Evolutionary conservation across 2,113 vertebrate species (phyloP).

Genomic region (Amphiprion ocellaris): DNA sequence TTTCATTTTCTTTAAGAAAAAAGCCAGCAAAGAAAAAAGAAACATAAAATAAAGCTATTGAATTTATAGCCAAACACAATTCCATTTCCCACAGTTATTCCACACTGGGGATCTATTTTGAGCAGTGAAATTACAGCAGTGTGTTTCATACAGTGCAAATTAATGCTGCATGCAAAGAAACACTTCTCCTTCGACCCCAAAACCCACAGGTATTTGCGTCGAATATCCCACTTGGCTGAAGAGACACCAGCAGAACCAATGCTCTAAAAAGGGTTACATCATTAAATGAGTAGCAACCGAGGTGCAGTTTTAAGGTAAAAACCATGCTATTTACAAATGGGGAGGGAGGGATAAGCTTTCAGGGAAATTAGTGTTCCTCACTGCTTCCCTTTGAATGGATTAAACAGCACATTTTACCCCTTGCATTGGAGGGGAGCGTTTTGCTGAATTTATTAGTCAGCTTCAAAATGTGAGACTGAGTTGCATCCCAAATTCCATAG

Average conservation of each 20-base stretch:
- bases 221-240: conserved; percentile 63
- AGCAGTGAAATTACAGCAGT: conserved; percentile 63
- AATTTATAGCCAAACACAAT: conserved; percentile 42
- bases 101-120: conserved; percentile 63
- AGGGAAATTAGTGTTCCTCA: conserved; percentile 5
- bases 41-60: background rate
- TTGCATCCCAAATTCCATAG: background rate
- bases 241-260: conserved; percentile 39
- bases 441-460: background rate
- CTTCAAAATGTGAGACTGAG: background rate
- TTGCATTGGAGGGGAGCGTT: conserved; percentile 2
- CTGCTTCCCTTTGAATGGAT: conserved; percentile 15
- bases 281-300: conserved; percentile 51
- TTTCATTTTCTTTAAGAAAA: conserved; percentile 5
- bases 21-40: background rate
- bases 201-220: conserved; percentile 74
- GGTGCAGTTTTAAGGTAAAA: conserved; percentile 23
- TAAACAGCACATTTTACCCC: conserved; percentile 5
- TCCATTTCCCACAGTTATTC: conserved; percentile 58
- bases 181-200: conserved; percentile 61
- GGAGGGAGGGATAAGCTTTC: conserved; percentile 16
- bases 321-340: conserved; percentile 28
- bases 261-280: conserved; percentile 44
- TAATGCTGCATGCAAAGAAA: conserved; percentile 68
- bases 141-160: conserved; percentile 67